phyloP scores from a whole-genome alignment of 2,113 vertebrate genomes.

The Rhinolophus ferrumequinum region DNA sequence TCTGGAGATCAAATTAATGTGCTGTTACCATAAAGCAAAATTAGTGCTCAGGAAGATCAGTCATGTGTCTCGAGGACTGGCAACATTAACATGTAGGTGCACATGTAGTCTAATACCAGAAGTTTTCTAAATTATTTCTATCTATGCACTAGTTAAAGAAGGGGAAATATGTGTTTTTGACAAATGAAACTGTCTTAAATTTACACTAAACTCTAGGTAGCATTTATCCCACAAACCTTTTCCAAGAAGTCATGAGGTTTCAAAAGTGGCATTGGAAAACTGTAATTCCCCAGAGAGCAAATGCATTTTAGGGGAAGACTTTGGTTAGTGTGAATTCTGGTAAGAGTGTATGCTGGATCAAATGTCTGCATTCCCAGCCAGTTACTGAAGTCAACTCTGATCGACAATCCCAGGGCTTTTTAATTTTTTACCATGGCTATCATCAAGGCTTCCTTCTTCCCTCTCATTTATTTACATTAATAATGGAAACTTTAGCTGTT shows the following conservation, averaged over 20 bases:
- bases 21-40: background rate
- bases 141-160: background rate
- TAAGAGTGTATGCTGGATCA: slow-evolving; percentile 1
- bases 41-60: background rate
- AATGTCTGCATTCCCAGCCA: slow-evolving; percentile 78
- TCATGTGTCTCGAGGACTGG: background rate
- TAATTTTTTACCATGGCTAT: slow-evolving; percentile 63
- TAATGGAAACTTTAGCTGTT: slow-evolving; percentile 64
- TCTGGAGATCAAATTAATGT: background rate
- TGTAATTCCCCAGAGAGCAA: background rate
- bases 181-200: background rate
- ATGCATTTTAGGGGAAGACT: background rate
- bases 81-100: background rate
- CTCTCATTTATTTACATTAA: slow-evolving; percentile 76
- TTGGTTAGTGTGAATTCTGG: slow-evolving; percentile 22
- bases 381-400: slow-evolving; percentile 64
- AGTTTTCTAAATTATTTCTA: background rate
- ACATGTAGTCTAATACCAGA: background rate
- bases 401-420: slow-evolving; percentile 36
- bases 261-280: background rate
- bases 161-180: background rate
- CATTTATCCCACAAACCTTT: slow-evolving; percentile 12
- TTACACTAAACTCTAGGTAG: slow-evolving; percentile 1
- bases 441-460: slow-evolving; percentile 59
- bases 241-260: slow-evolving; percentile 21